Evolutionary conservation across 2,113 vertebrate species (phyloP).

Genomic region (Neopipo cinnamomea): DNA sequence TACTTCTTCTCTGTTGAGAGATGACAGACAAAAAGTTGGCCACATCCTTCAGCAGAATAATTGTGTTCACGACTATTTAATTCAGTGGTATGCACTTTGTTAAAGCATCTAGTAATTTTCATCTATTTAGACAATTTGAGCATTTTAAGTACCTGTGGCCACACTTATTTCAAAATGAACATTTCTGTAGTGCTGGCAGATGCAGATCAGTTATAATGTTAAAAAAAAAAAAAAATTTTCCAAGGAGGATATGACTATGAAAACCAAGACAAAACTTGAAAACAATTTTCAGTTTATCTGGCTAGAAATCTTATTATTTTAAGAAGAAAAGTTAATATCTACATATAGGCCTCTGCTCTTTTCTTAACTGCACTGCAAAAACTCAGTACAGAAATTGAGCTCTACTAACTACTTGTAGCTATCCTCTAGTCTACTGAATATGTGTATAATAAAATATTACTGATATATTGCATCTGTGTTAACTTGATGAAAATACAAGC

Average conservation of each 20-base stretch:
- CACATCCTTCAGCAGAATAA: not conserved
- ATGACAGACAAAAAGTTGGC: not conserved
- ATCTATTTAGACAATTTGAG: not conserved
- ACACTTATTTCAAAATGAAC: not conserved
- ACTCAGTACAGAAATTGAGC: not conserved
- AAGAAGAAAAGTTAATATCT: not conserved
- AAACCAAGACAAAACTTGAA: not conserved
- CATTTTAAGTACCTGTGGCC: not conserved
- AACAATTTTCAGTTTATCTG: not conserved
- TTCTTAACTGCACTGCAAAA: not conserved
- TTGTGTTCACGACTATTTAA: not conserved
- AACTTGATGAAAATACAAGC: not conserved
- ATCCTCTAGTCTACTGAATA: not conserved
- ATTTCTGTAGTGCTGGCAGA: not conserved
- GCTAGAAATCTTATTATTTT: not conserved
- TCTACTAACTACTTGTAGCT: not conserved
- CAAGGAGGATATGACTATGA: not conserved
- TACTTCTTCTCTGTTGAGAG: slow-evolving; percentile 14
- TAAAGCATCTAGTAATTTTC: not conserved
- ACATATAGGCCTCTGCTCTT: not conserved
- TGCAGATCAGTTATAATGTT: not conserved
- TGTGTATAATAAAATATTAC: not conserved
- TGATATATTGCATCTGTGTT: not conserved
- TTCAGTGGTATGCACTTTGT: not conserved
- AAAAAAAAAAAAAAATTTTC: not conserved